Conservation (phyloP, 2,888 invertebrate species). For the Linnaemya tessellans region DNA sequence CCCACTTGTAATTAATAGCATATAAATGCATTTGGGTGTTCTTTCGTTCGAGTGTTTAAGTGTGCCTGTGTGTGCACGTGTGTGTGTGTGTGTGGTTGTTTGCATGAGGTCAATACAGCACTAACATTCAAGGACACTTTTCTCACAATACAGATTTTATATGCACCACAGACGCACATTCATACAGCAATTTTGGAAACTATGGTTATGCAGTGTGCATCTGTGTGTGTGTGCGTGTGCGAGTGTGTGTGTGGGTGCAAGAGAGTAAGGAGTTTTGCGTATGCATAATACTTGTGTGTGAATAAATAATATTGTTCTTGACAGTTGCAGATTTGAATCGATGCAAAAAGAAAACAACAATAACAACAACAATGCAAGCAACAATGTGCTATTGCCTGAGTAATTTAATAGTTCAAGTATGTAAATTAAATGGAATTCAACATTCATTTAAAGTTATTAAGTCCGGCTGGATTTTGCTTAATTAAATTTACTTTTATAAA, state of each 20-base stretch:
- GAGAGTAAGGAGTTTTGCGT: not conserved
- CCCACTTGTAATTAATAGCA: conserved; percentile 58
- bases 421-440: not conserved
- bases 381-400: not conserved
- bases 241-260: not conserved
- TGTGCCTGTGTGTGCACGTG: conserved; percentile 39
- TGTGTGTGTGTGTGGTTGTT: conserved; percentile 34
- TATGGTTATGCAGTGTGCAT: not conserved
- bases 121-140: conserved; percentile 71
- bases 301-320: conserved; percentile 44
- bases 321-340: conserved; percentile 55
- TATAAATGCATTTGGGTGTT: conserved; percentile 40
- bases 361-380: conserved; percentile 11
- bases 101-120: conserved; percentile 67
- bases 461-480: no score
- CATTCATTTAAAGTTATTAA: no score
- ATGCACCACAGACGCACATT: not conserved
- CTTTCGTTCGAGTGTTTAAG: conserved; percentile 8
- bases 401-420: not conserved
- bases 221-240: no score
- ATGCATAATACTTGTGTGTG: conserved; percentile 3
- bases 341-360: conserved; percentile 18
- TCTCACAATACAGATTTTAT: conserved; percentile 38
- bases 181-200: not conserved
- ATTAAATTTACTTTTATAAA: no score